phyloP scores from a whole-genome alignment of 2,888 invertebrate genomes.

The Eupithecia pulchellata region DNA sequence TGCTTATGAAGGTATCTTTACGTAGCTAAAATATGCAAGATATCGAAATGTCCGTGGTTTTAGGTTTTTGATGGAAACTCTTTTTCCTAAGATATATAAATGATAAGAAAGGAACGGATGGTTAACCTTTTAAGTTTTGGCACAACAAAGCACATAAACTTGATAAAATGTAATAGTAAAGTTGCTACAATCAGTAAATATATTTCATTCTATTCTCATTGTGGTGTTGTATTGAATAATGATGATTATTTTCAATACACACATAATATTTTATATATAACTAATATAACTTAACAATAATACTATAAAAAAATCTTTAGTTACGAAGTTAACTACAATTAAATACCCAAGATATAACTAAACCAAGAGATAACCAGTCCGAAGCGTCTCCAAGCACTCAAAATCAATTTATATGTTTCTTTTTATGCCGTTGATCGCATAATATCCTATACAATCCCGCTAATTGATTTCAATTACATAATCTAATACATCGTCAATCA shows the following conservation, averaged over 20 bases:
- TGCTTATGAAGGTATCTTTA: not conserved
- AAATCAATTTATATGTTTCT: not conserved
- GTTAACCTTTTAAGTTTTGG: not conserved
- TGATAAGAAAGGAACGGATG: not conserved
- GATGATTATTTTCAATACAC: not conserved
- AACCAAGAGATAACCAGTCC: too few species aligned
- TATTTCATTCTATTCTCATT: not conserved
- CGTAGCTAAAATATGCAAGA: not conserved
- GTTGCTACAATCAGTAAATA: not conserved
- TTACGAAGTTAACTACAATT: too few species aligned
- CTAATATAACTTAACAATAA: too few species aligned
- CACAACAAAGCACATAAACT: not conserved
- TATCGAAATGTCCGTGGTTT: not conserved
- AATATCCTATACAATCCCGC: too few species aligned
- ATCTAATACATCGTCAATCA: slow-evolving; percentile 9
- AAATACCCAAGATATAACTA: too few species aligned
- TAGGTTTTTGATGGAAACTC: not conserved
- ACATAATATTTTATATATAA: too few species aligned
- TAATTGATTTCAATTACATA: not conserved
- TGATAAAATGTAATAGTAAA: not conserved
- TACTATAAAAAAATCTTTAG: too few species aligned
- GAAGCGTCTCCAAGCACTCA: too few species aligned
- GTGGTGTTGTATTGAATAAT: too few species aligned
- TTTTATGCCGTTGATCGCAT: too few species aligned
- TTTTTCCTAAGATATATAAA: not conserved